Conservation (phyloP, 23 tunicate species). For the Trididemnum nubilum region DNA sequence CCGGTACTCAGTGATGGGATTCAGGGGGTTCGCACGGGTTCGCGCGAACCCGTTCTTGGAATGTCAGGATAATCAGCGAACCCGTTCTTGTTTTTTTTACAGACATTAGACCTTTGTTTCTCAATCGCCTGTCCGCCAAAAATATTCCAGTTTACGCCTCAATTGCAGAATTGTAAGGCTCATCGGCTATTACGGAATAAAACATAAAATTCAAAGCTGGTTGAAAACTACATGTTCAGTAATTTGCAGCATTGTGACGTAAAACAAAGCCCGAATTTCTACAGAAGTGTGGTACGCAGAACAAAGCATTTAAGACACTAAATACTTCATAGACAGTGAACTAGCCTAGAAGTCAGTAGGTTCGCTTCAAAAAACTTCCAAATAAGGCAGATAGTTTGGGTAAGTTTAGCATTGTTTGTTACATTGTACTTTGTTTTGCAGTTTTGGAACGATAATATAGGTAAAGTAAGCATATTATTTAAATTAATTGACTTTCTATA, state of each 20-base stretch:
- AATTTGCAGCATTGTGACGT: slow-evolving; percentile 26
- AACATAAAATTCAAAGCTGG: slow-evolving; percentile 25
- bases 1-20: slow-evolving; percentile 28
- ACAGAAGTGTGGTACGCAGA: slow-evolving; percentile 25
- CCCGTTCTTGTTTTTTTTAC: slow-evolving; percentile 23
- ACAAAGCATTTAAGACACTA: slow-evolving; percentile 22
- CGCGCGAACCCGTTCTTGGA: slow-evolving; percentile 26
- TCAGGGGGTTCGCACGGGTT: slow-evolving; percentile 29
- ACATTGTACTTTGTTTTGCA: slow-evolving; percentile 25
- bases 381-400: slow-evolving; percentile 26
- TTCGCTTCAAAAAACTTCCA: slow-evolving; percentile 23
- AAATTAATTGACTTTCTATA: slow-evolving; percentile 23
- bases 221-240: slow-evolving; percentile 25
- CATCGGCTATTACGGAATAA: slow-evolving; percentile 26
- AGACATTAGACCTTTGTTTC: slow-evolving; percentile 25
- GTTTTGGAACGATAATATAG: slow-evolving; percentile 24
- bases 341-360: slow-evolving; percentile 27
- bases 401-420: slow-evolving; percentile 24
- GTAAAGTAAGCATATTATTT: slow-evolving; percentile 20
- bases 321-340: slow-evolving; percentile 25
- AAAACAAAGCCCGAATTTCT: slow-evolving; percentile 25
- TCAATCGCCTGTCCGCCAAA: slow-evolving; percentile 28
- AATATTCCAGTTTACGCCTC: slow-evolving; percentile 21
- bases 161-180: slow-evolving; percentile 23
- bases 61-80: slow-evolving; percentile 20